These are phyloP conservation scores for Lithobates sylvaticus DNA, from an alignment of 2,797 vertebrate species.

Conservation along the genomic window DNA sequence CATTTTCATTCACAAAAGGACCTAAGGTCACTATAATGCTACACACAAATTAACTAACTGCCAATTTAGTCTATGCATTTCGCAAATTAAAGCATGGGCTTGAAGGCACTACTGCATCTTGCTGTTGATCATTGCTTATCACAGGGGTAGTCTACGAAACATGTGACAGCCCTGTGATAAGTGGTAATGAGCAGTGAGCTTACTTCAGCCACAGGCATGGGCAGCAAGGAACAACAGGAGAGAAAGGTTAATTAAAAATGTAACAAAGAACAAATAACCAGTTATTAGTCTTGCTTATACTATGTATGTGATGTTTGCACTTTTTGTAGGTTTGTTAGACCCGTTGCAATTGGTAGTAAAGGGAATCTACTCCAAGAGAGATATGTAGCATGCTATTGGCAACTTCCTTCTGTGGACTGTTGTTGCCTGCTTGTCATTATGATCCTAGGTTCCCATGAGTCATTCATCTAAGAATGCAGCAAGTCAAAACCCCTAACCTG, in stretches of 20 bases:
- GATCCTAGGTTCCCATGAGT: too few relatives aligned
- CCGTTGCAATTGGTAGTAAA: background rate
- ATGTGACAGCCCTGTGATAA: slow-evolving; percentile 6
- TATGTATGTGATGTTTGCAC: background rate
- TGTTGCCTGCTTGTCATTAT: too few relatives aligned
- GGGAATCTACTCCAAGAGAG: background rate
- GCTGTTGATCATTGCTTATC: slow-evolving; percentile 14
- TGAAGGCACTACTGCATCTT: slow-evolving; percentile 5
- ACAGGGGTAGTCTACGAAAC: background rate
- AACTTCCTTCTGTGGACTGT: too few relatives aligned
- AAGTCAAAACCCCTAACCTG: background rate
- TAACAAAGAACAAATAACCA: background rate
- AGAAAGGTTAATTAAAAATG: background rate
- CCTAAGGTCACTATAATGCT: background rate
- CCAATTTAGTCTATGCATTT: background rate
- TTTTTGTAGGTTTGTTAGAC: background rate
- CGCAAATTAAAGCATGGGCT: background rate
- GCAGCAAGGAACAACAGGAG: background rate
- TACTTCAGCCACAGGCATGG: background rate
- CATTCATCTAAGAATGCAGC: background rate
- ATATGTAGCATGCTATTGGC: background rate
- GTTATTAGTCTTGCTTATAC: background rate
- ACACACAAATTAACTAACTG: background rate
- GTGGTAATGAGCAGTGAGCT: slow-evolving; percentile 7
- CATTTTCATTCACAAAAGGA: background rate